Base-by-base conservation (phyloP, 2,113 vertebrate genomes). In the Macaca mulatta region DNA sequence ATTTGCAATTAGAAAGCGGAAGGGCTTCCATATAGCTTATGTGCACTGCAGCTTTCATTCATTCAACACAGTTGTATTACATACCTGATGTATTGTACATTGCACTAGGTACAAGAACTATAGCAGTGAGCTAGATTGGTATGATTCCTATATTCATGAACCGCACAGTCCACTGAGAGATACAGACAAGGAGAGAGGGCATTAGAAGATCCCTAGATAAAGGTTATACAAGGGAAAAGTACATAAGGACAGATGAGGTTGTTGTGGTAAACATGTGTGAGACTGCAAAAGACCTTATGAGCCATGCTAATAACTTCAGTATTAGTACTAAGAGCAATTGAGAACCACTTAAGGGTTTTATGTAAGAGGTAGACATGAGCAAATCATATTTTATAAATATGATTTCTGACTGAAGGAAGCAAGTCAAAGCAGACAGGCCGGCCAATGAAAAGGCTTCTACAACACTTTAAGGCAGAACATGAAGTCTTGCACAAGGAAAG, bases 71-170 rank as follows among this genome's bases (percentile, higher is more conserved):
- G 17, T 27, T 83, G 55, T 17, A 77, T 17, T 23, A 3, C 6
- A 23, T 8, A 14, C 27, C 48, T 67, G n/a, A 48, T 17, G 6
- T 5, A 50, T 5, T 43, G 17, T 2, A 27, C 16, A 0, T 6
- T 67, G 25, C 11, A 17, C 64, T 43, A n/a, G 1, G 12, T 55
- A 35, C 5, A 20, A 16, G 12, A 32, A 22, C 50, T 8, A 17
- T 3, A 75, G 8, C 12, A 13, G 7, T 35, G 14, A 57, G 5
- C 2, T 16, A 67, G 9, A 78, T 5, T 20, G 25, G 27, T 70
- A 16, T 32, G 12, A 85, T 52, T 77, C 43, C 74, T 40, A 52
- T 69, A 40, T n/a, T 90, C 69, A 20, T 7, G 6, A 83, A 85
- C 3, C 23, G 45, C 45, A 38, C 30, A 78, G 52, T 35, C 45